Base-by-base conservation (phyloP, 2,797 vertebrate genomes). In the Smutsia temminckii region DNA sequence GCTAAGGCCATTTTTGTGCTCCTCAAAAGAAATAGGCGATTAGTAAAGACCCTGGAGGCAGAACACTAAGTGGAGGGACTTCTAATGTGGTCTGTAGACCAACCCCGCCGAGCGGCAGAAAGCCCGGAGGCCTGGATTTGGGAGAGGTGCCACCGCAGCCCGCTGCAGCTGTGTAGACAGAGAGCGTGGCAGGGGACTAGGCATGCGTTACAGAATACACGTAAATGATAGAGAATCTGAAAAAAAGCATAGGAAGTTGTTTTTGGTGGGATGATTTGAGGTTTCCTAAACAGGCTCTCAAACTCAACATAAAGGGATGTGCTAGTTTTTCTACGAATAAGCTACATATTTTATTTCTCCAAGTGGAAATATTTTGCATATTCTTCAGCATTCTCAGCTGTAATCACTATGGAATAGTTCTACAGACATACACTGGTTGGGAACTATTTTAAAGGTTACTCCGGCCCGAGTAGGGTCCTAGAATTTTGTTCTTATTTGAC, bases 1-100 rank as follows among this genome's bases (percentile, higher is more conserved):
- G 79, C 42, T 37, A 57, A 81, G 80, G 75, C 71, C 25, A 51
- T 51, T 83, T 97, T 85, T 95, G 89, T 93, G 63, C 10, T 66
- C 88, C 93, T 96, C 79, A 25, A 93, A 96, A 94, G 72, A 91
- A 88, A 46, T 0, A 2, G 51, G 81, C 16, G 25, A 74, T 96
- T 89, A 89, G 74, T 85, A 91, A 75, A 72, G 83, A 84, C 32
- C 75, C 78, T 64, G 29, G 68, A 93, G 72, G 49, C 42, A 53
- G 83, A 75, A 37, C 42, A 59, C 64, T 23, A 57, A 87, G 83
- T 37, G 55, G 46, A 61, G 25, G 53, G 71, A 55, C 78, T 85
- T 93, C 34, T 53, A 75, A 94, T 77, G 89, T 23, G n/a, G 64
- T 34, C 78, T 92, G 37, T n/a, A 68, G 40, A 64, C 29, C 91